A percentile compares a stretch with the other conserved stretches of the same genome.
These are phyloP conservation scores for Drosophila barbarae DNA, from an alignment of 2,888 invertebrate species.

Conservation along the genomic window DNA sequence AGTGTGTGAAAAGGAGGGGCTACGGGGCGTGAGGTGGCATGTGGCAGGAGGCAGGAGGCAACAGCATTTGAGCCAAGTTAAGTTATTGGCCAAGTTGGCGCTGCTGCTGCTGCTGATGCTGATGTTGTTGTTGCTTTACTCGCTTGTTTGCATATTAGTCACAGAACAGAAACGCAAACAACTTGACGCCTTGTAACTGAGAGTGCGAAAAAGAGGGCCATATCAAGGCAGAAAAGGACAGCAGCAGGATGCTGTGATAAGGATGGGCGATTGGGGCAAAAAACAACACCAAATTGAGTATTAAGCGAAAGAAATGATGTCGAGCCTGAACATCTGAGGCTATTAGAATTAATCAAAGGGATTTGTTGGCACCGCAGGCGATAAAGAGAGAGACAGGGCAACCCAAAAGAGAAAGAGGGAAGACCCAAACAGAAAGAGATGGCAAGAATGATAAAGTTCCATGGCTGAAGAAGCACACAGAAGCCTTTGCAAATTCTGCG, in stretches of 20 bases:
- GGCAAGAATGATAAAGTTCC: conserved; percentile 14
- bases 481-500: conserved; percentile 55
- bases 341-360: conserved; percentile 75
- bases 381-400: conserved; percentile 25
- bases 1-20: conserved; percentile 1
- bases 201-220: not conserved
- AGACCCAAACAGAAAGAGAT: not conserved
- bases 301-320: conserved; percentile 73
- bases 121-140: conserved; percentile 23
- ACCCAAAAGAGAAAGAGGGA: conserved; percentile 4
- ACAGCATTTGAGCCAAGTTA: conserved; percentile 69
- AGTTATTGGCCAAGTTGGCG: conserved; percentile 66
- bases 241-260: not conserved
- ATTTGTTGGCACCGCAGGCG: conserved; percentile 65
- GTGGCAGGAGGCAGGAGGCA: conserved; percentile 38
- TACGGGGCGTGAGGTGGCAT: conserved; percentile 1
- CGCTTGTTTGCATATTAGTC: conserved; percentile 75
- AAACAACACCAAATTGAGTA: conserved; percentile 70
- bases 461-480: conserved; percentile 15
- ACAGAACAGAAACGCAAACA: conserved; percentile 49
- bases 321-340: conserved; percentile 67
- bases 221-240: not conserved
- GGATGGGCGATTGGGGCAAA: conserved; percentile 3
- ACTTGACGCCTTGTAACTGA: conserved; percentile 37
- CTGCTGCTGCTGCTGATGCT: conserved; percentile 28